Conservation (phyloP, 2,888 invertebrate species). For the Augochlorella aurata region DNA sequence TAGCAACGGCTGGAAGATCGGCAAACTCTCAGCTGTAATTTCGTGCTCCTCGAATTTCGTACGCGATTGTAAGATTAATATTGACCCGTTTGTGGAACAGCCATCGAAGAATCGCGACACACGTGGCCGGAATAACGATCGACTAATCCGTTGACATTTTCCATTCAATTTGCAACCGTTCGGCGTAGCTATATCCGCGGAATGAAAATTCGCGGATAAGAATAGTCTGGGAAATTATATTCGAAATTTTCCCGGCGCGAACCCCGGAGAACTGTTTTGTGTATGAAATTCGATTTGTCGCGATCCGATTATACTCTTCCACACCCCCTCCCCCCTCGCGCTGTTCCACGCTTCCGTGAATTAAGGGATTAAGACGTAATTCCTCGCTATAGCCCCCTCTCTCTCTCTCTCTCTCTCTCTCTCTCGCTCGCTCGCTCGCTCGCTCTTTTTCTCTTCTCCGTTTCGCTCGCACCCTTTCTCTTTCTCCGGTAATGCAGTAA, state of each 20-base stretch:
- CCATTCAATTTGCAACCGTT: background rate
- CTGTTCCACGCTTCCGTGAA: slow-evolving; percentile 2
- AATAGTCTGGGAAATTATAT: background rate
- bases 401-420: background rate
- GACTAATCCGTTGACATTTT: background rate
- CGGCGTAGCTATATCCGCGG: background rate
- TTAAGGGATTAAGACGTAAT: slow-evolving; percentile 39
- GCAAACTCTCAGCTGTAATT: no score
- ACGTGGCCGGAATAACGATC: background rate
- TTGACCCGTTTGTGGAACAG: background rate
- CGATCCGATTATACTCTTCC: slow-evolving; percentile 3
- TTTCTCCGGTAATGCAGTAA: slow-evolving; percentile 8
- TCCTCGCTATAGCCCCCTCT: background rate
- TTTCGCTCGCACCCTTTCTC: background rate
- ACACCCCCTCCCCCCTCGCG: background rate
- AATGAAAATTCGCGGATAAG: background rate
- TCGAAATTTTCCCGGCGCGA: background rate
- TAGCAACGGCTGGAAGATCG: no score
- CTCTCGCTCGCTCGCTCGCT: background rate
- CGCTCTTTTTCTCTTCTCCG: background rate
- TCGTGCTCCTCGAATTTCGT: no score
- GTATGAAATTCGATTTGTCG: slow-evolving; percentile 27
- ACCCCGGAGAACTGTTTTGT: background rate
- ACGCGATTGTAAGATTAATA: no score
- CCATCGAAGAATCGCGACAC: background rate